Conservation (phyloP, 2,797 vertebrate genomes). For the Channallabes apus region DNA sequence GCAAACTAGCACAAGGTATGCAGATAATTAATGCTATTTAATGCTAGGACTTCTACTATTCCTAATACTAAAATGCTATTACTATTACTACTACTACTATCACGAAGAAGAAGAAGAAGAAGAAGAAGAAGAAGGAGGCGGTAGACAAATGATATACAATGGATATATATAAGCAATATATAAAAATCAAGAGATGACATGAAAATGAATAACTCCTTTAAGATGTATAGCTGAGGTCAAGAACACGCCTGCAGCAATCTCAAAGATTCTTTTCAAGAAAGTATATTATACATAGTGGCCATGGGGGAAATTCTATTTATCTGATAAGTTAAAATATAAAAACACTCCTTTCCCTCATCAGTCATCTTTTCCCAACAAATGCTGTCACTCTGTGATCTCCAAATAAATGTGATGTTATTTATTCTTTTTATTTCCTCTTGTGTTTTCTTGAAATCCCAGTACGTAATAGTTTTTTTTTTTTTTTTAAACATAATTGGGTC, state of each 20-base stretch:
- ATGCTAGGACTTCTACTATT: not conserved
- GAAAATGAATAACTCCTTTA: not conserved
- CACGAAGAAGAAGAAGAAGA: not conserved
- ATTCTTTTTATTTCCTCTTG: constrained; percentile 23
- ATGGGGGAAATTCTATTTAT: not conserved
- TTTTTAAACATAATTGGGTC: constrained; percentile 23
- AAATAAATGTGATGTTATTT: constrained; percentile 3
- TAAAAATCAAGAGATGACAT: constrained; percentile 4
- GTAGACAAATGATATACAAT: not conserved
- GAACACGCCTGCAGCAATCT: not conserved
- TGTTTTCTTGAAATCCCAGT: constrained; percentile 23
- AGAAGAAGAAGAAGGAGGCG: no score
- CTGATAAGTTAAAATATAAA: constrained; percentile 12
- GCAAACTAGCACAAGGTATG: constrained; percentile 20
- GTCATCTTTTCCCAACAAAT: not conserved
- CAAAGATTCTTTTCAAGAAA: not conserved
- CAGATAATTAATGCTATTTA: constrained; percentile 8
- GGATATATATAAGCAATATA: not conserved
- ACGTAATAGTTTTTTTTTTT: constrained; percentile 13
- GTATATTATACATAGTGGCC: not conserved
- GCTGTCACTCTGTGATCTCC: not conserved
- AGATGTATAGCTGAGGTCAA: not conserved
- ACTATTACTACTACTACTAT: not conserved
- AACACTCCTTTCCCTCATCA: not conserved
- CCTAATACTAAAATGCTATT: not conserved